phyloP scores from a whole-genome alignment of 2,888 invertebrate species.

The Margaritifera margaritifera region DNA sequence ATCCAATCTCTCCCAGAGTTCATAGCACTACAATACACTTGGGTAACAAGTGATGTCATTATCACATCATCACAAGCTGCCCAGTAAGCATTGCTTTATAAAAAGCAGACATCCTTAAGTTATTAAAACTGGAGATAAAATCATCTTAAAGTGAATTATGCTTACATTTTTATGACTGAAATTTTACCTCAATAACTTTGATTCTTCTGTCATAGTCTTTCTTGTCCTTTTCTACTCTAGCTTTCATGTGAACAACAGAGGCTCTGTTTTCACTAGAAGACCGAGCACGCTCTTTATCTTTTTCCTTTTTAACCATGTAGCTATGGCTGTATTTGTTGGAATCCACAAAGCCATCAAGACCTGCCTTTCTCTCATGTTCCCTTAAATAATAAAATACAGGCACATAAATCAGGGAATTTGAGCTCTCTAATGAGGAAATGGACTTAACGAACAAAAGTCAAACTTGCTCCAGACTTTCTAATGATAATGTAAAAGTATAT shows the following conservation, averaged over 20 bases:
- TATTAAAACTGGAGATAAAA: too few species aligned
- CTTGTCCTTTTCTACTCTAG: conserved; percentile 55
- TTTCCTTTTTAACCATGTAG: conserved; percentile 47
- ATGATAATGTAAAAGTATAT: too few species aligned
- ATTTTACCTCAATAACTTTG: conserved; percentile 67
- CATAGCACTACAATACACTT: too few species aligned
- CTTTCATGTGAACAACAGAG: conserved; percentile 55
- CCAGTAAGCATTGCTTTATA: too few species aligned
- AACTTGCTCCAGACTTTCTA: too few species aligned
- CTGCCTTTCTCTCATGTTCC: conserved; percentile 68
- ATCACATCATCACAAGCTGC: too few species aligned
- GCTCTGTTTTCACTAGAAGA: conserved; percentile 24
- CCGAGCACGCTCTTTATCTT: conserved; percentile 27
- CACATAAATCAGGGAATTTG: not conserved
- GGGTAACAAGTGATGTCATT: too few species aligned
- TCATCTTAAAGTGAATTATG: too few species aligned
- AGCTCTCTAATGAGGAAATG: too few species aligned
- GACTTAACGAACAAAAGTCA: too few species aligned
- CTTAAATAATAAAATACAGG: conserved; percentile 35
- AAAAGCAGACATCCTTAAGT: too few species aligned
- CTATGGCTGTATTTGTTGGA: conserved; percentile 60
- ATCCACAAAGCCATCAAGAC: conserved; percentile 68
- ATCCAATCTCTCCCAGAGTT: too few species aligned
- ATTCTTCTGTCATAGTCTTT: conserved; percentile 65
- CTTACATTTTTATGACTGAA: not conserved